A percentile compares a stretch with the other conserved stretches of the same genome.
phyloP scores from a whole-genome alignment of 2,113 vertebrate species.

The Podiceps cristatus region DNA sequence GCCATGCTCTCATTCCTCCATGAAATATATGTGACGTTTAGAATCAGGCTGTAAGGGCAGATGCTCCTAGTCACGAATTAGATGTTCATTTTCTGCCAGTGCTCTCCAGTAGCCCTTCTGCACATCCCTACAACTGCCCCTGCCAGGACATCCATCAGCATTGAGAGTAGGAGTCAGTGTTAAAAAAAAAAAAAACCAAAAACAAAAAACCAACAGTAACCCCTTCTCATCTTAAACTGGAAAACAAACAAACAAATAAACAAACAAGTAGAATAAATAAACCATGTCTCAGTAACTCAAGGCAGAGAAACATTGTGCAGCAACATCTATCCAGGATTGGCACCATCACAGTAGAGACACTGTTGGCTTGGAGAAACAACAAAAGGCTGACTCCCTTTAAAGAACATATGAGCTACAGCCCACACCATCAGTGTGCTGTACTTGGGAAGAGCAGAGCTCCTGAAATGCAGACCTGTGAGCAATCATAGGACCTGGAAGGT shows the following conservation, averaged over 20 bases:
- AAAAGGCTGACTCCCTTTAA: not conserved
- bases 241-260: not conserved
- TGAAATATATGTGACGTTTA: not conserved
- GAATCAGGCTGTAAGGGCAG: not conserved
- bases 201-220: not conserved
- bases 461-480: not conserved
- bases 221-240: not conserved
- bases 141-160: not conserved
- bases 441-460: not conserved
- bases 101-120: not conserved
- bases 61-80: not conserved
- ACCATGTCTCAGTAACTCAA: not conserved
- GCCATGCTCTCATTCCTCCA: not conserved
- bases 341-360: not conserved
- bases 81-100: not conserved
- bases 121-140: not conserved
- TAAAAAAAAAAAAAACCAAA: not conserved
- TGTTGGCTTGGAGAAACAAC: not conserved
- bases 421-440: not conserved
- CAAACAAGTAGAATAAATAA: not conserved
- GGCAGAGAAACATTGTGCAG: not conserved
- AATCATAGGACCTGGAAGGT: not conserved
- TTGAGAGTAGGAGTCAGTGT: not conserved
- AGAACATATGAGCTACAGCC: not conserved
- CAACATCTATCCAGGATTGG: not conserved